phyloP scores from a whole-genome alignment of 2,888 invertebrate species.

The Ephialtes manifestator region DNA sequence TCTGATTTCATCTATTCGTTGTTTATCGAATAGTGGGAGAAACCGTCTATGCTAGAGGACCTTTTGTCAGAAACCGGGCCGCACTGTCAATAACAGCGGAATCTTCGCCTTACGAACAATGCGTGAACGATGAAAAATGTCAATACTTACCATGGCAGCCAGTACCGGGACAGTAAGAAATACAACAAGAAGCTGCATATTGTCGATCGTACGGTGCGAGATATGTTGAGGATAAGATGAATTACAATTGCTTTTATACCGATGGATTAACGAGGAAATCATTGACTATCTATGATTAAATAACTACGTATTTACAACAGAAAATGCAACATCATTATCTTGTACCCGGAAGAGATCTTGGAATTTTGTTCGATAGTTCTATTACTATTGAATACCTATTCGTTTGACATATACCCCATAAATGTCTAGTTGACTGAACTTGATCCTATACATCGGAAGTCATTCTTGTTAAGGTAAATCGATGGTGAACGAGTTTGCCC shows the following conservation, averaged over 20 bases:
- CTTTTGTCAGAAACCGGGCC: too few species aligned
- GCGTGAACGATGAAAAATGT: background rate
- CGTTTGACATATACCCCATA: too few species aligned
- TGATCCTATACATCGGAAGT: too few species aligned
- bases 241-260: conserved; percentile 21
- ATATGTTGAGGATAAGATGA: background rate
- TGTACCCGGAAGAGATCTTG: conserved; percentile 5
- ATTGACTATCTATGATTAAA: conserved; percentile 20
- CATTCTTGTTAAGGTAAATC: too few species aligned
- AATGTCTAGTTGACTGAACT: too few species aligned
- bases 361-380: background rate
- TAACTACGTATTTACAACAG: background rate
- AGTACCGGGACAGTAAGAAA: conserved; percentile 55
- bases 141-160: conserved; percentile 48
- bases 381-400: background rate
- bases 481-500: too few species aligned
- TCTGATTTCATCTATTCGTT: too few species aligned
- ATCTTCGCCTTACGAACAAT: background rate
- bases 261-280: background rate
- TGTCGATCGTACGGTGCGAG: background rate
- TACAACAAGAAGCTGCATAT: conserved; percentile 57
- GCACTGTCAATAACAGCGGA: background rate
- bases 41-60: too few species aligned
- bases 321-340: conserved; percentile 8
- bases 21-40: too few species aligned